phyloP scores from a whole-genome alignment of 2,888 invertebrate genomes.

The Lochmaea crataegi region DNA sequence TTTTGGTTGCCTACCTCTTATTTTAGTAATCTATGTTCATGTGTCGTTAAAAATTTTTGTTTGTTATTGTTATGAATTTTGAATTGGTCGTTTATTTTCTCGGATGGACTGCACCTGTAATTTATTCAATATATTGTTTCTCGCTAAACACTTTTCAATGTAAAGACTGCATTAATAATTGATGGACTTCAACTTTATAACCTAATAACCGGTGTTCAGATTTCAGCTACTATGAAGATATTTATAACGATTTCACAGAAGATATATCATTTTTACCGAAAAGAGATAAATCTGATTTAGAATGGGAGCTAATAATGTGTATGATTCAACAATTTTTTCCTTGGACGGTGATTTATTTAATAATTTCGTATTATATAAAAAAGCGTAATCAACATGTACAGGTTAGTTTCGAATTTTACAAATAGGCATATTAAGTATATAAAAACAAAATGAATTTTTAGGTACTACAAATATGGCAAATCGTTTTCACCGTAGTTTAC shows the following conservation, averaged over 20 bases:
- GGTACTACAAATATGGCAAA: slow-evolving; percentile 69
- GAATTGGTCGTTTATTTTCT: slow-evolving; percentile 62
- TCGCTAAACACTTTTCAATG: slow-evolving; percentile 64
- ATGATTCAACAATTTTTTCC: slow-evolving; percentile 68
- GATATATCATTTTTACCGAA: slow-evolving; percentile 71
- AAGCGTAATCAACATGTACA: slow-evolving; percentile 44
- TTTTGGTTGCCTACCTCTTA: too few species aligned
- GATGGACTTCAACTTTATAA: slow-evolving; percentile 6
- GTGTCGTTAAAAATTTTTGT: too few species aligned
- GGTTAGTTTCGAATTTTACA: slow-evolving; percentile 33
- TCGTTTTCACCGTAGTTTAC: slow-evolving; percentile 66
- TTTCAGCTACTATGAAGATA: slow-evolving; percentile 62
- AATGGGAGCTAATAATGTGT: slow-evolving; percentile 76
- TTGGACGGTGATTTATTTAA: slow-evolving; percentile 70
- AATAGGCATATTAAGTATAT: neutral
- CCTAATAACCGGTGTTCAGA: slow-evolving; percentile 56
- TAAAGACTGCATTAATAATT: slow-evolving; percentile 31
- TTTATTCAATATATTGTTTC: slow-evolving; percentile 70
- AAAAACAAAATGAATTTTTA: slow-evolving; percentile 48
- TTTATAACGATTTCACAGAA: slow-evolving; percentile 68
- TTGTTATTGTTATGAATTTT: slow-evolving; percentile 41
- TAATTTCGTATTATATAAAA: slow-evolving; percentile 68
- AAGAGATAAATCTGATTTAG: slow-evolving; percentile 77
- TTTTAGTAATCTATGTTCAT: too few species aligned
- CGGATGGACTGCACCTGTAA: slow-evolving; percentile 69